Base-by-base conservation (phyloP, 2,113 vertebrate genomes). In the Anas platyrhynchos region DNA sequence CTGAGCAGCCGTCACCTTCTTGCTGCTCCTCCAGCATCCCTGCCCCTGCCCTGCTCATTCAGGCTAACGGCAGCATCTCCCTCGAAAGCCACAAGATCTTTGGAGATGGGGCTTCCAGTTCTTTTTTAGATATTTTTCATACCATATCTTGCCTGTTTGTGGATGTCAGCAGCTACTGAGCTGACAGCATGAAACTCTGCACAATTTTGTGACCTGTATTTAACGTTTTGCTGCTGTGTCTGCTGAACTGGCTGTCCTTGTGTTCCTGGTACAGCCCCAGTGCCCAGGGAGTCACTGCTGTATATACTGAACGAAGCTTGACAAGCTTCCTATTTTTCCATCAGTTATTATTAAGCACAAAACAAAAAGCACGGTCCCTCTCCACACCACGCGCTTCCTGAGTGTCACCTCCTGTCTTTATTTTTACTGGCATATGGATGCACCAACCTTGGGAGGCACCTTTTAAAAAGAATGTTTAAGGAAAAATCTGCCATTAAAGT, bases 401-500 rank as follows among this genome's bases (percentile, higher is more conserved):
- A 43, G 76, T n/a, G 68, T 75, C 91, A 55, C 77, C 92, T 87
- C 31, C 86, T 75, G 65, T 65, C 92, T 93, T 29, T 16, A 18
- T 58, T 91, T 44, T 73, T 81, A 34, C 87, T 48, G 61, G 43
- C 58, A 22, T 36, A 17, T 23, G 87, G 95, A 52, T 80, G 80
- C 88, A 29, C 77, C 86, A 77, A 16, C 69, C 86, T 82, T 8
- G 58, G 77, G 69, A 80, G 82, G 54, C 61, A 23, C 83, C 32
- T 84, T 88, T 85, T 65, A 13, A 65, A 71, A 86, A 78, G 71
- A 54, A 84, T 86, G 78, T 88, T 95, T 73, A 38, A 93, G 96
- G 91, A 71, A 67, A 90, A 94, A 93, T 94, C 90, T 95, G 68
- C 93, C 84, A 95, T 96, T 95, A 94, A 93, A 72, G 92, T 93